Conservation (phyloP, 1,140 invertebrate genomes). For the Centruroides sculpturatus region DNA sequence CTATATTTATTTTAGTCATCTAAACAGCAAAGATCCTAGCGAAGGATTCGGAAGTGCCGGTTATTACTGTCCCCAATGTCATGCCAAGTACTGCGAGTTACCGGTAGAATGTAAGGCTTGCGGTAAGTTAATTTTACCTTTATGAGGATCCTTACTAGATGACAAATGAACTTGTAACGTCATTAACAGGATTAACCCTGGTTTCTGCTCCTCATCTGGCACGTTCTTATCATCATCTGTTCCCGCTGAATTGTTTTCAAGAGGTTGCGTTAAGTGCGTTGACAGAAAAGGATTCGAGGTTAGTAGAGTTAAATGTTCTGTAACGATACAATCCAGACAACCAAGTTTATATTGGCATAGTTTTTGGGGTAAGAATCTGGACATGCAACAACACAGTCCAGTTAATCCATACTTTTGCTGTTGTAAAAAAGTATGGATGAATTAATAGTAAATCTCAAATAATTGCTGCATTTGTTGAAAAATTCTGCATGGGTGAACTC, state of each 20-base stretch:
- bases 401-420: too few species aligned
- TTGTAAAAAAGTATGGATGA: too few species aligned
- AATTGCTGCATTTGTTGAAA: too few species aligned
- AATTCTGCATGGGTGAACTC: too few species aligned
- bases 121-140: slow-evolving; percentile 32
- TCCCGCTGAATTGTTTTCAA: slow-evolving; percentile 71
- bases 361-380: too few species aligned
- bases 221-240: slow-evolving; percentile 90
- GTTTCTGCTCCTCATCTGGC: slow-evolving; percentile 95
- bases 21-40: slow-evolving; percentile 47
- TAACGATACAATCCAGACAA: too few species aligned
- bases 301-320: too few species aligned
- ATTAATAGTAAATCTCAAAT: too few species aligned
- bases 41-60: slow-evolving; percentile 46
- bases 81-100: slow-evolving; percentile 92
- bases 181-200: slow-evolving; percentile 53
- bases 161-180: too few species aligned
- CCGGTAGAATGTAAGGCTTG: slow-evolving; percentile 93
- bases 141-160: too few species aligned
- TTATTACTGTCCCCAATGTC: slow-evolving; percentile 91
- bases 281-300: not conserved
- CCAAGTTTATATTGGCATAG: too few species aligned
- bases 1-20: slow-evolving; percentile 42
- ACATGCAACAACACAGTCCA: too few species aligned
- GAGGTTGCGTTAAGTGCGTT: slow-evolving; percentile 34